Conservation (phyloP, 2,113 vertebrate genomes). For the Cyphotilapia sp. region DNA sequence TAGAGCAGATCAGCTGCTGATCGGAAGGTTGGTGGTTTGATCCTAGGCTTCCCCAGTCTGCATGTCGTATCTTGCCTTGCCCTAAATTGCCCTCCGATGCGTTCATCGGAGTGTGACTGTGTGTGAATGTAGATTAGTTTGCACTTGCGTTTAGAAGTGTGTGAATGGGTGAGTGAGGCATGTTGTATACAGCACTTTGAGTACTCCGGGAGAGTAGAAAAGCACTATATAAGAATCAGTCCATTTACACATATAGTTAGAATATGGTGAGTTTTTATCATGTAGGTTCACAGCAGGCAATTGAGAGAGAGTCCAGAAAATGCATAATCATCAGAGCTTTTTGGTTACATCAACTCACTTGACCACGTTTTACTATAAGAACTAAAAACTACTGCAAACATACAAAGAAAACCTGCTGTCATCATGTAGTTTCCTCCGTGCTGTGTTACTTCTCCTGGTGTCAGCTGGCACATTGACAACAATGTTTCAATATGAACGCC, state of each 20-base stretch:
- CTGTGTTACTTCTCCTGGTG: background rate
- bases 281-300: background rate
- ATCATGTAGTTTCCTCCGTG: rapidly evolving
- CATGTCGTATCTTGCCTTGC: background rate
- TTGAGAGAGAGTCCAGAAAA: background rate
- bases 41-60: background rate
- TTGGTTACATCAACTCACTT: background rate
- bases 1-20: background rate
- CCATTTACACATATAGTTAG: rapidly evolving
- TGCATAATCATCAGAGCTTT: background rate
- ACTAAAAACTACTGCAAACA: background rate
- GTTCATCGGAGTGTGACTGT: background rate
- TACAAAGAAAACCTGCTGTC: background rate
- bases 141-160: background rate
- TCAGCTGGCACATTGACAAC: background rate
- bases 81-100: rapidly evolving
- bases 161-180: background rate
- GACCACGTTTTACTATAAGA: background rate
- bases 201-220: background rate
- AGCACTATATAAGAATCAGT: rapidly evolving
- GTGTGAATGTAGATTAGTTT: background rate
- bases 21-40: rapidly evolving
- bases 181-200: background rate
- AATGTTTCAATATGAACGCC: background rate
- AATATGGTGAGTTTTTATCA: background rate